Evolutionary conservation across 2,797 vertebrate genomes (phyloP).

Genomic region (Psittacula derbiana): DNA sequence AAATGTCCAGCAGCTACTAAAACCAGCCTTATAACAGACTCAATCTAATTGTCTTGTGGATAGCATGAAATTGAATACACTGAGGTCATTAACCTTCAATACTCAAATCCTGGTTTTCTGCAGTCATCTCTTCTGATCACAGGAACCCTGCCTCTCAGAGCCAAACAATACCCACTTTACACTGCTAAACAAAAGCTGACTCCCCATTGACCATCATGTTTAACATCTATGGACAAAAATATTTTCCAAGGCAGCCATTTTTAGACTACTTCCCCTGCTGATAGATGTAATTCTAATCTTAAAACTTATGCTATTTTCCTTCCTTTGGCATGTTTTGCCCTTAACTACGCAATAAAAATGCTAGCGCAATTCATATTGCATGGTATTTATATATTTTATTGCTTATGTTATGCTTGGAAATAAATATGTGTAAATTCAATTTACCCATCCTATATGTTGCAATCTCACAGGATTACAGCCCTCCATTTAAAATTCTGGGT

Average conservation of each 20-base stretch:
- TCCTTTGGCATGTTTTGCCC: not conserved
- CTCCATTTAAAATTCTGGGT: not conserved
- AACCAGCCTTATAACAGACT: not conserved
- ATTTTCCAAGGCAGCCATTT: not conserved
- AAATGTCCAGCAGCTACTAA: not conserved
- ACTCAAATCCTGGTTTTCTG: not conserved
- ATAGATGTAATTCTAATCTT: not conserved
- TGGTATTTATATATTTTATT: not conserved
- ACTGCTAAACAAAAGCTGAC: not conserved
- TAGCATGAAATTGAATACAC: slow-evolving; percentile 27
- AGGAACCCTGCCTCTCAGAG: not conserved
- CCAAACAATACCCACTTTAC: not conserved
- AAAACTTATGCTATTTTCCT: not conserved
- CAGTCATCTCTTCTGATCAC: not conserved
- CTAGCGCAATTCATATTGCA: not conserved
- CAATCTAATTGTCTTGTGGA: not conserved
- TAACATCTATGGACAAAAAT: not conserved
- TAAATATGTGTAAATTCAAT: not conserved
- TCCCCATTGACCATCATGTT: not conserved
- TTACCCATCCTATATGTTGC: not conserved
- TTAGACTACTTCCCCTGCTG: not conserved
- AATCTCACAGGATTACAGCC: not conserved
- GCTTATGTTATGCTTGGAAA: not conserved
- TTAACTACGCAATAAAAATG: not conserved
- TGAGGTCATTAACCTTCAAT: slow-evolving; percentile 21